These are phyloP conservation scores for Taenioides sp. DNA, from an alignment of 2,797 vertebrate genomes.

Conservation along the genomic window DNA sequence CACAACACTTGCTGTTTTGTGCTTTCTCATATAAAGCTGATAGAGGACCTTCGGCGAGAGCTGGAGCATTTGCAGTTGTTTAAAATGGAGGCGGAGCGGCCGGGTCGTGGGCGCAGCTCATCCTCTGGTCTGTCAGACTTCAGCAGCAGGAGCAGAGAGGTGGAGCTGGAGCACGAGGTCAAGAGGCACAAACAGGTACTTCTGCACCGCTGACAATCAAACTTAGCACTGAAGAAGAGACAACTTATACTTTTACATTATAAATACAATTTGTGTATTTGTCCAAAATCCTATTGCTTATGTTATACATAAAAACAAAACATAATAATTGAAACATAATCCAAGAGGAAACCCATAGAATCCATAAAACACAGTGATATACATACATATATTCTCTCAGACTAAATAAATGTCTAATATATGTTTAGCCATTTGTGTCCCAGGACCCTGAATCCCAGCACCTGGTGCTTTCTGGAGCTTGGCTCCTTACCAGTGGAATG, in stretches of 20 bases:
- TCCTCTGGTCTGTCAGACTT: conserved; percentile 84
- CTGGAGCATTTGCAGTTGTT: conserved; percentile 93
- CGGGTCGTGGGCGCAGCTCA: conserved; percentile 81
- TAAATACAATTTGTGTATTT: neutral
- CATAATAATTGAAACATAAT: neutral
- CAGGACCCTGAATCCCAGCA: conserved; percentile 78
- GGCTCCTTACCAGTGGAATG: conserved; percentile 70
- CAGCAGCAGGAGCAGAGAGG: conserved; percentile 85
- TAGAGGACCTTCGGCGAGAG: conserved; percentile 92
- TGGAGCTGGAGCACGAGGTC: conserved; percentile 92
- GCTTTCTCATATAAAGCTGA: conserved; percentile 76
- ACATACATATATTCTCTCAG: conserved; percentile 45
- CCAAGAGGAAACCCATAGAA: neutral
- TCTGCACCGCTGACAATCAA: neutral
- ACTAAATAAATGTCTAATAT: conserved; percentile 54
- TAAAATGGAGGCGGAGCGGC: conserved; percentile 88
- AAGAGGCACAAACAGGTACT: conserved; percentile 92
- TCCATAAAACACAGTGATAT: conserved; percentile 7
- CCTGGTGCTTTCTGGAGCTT: conserved; percentile 73
- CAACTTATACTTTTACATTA: neutral
- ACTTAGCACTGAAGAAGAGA: neutral
- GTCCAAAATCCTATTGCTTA: neutral
- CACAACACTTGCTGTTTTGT: conserved; percentile 23
- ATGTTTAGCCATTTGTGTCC: conserved; percentile 68
- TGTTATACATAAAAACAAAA: neutral